phyloP scores from a whole-genome alignment of 2,113 vertebrate genomes.

The Sardina pilchardus region DNA sequence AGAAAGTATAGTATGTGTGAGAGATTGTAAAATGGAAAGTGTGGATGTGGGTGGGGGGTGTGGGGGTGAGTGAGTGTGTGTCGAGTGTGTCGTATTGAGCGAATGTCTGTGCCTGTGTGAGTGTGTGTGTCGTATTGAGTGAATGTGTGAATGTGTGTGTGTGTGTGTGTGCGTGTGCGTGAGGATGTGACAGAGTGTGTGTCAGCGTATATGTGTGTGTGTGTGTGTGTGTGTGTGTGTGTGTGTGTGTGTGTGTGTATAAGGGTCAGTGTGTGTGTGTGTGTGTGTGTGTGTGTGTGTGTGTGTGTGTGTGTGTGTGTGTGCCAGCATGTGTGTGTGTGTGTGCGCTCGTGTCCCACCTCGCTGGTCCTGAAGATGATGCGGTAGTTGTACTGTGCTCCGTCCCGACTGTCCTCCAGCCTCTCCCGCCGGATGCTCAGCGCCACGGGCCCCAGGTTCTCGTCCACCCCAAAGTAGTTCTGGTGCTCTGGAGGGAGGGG shows the following conservation, averaged over 20 bases:
- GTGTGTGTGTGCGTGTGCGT: neutral
- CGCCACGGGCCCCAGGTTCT: conserved; percentile 82
- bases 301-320: conserved; percentile 7
- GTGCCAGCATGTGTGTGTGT: neutral
- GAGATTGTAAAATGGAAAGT: no score
- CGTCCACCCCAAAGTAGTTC: conserved; percentile 85
- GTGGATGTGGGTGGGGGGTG: no score
- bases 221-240: neutral
- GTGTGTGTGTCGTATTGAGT: no score
- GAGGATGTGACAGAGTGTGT: neutral
- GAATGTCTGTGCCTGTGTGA: no score
- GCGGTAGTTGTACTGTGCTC: conserved; percentile 82
- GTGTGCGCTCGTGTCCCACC: conserved; percentile 62
- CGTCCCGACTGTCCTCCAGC: conserved; percentile 79
- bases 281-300: neutral
- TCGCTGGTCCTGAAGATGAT: conserved; percentile 84
- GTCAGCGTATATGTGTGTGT: neutral
- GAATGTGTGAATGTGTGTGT: neutral
- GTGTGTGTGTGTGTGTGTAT: neutral
- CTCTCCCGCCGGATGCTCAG: conserved; percentile 83
- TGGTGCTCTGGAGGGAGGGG: conserved; percentile 76
- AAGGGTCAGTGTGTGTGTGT: neutral
- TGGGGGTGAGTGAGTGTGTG: no score
- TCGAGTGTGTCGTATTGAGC: no score
- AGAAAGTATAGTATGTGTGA: neutral